Percentiles rank a stretch among this genome's conserved stretches.
These are phyloP conservation scores for Drosophila pseudotalamancana DNA, from an alignment of 2,888 invertebrate species.

Conservation along the genomic window DNA sequence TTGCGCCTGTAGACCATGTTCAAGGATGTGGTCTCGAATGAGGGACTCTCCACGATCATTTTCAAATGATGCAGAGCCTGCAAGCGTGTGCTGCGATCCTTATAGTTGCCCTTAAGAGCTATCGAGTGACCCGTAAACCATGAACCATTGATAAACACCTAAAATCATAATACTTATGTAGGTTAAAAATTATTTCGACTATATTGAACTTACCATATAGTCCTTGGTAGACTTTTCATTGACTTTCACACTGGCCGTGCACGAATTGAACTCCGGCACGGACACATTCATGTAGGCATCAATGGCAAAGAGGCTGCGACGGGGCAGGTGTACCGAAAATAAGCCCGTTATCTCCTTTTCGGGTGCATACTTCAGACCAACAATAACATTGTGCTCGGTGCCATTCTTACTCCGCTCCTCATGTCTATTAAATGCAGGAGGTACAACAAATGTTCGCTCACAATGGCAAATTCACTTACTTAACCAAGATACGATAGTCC, in stretches of 20 bases:
- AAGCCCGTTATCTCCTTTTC: constrained; percentile 87
- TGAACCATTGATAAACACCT: constrained; percentile 90
- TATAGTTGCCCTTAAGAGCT: constrained; percentile 89
- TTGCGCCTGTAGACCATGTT: constrained; percentile 89
- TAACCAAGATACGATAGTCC: constrained; percentile 87
- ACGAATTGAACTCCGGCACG: constrained; percentile 90
- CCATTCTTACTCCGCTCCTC: constrained; percentile 85
- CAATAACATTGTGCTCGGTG: constrained; percentile 85
- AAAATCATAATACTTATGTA: background rate
- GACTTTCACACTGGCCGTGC: constrained; percentile 87
- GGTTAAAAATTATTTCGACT: background rate
- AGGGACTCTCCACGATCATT: constrained; percentile 89
- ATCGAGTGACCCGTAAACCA: constrained; percentile 91
- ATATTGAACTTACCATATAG: constrained; percentile 86
- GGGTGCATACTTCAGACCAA: constrained; percentile 86
- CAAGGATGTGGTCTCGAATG: constrained; percentile 89
- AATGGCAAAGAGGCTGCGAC: constrained; percentile 87
- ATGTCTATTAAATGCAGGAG: constrained; percentile 66
- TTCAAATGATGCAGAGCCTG: constrained; percentile 89
- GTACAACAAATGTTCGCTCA: background rate
- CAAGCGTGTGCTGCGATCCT: constrained; percentile 89
- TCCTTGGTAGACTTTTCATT: constrained; percentile 89
- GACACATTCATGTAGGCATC: constrained; percentile 90
- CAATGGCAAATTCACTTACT: constrained; percentile 64
- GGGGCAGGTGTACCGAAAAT: constrained; percentile 87